Percentiles rank a stretch among this genome's conserved stretches.
phyloP scores from a whole-genome alignment of 2,113 vertebrate genomes.

The Myocastor coypus region DNA sequence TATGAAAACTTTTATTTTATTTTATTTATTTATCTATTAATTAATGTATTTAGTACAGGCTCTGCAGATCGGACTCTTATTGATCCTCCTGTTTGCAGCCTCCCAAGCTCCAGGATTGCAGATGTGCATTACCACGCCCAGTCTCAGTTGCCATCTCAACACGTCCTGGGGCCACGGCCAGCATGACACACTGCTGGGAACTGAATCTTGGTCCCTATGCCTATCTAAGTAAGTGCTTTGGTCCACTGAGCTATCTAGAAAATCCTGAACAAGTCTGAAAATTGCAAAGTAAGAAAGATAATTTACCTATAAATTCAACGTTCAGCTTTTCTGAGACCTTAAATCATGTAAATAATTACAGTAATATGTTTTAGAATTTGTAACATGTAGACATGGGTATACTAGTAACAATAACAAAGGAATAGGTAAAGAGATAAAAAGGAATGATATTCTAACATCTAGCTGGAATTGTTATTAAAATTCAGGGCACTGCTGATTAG shows the following conservation, averaged over 20 bases:
- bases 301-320: neutral
- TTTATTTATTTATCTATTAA: no score
- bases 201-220: no score
- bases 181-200: no score
- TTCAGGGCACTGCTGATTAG: neutral
- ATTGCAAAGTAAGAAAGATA: neutral
- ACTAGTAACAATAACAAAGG: neutral
- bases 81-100: no score
- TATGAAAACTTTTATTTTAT: neutral
- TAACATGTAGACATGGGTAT: neutral
- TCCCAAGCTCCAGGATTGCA: no score
- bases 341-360: neutral
- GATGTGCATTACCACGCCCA: no score
- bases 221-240: no score
- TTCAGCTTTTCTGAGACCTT: neutral
- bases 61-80: no score
- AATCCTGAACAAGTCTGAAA: neutral
- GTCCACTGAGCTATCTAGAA: no score
- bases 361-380: neutral
- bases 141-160: no score
- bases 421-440: neutral
- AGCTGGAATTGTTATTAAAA: neutral
- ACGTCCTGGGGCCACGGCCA: no score
- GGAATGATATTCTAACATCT: neutral
- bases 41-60: no score